phyloP scores from a whole-genome alignment of 1,140 invertebrate species.

The Laupala kohalensis region DNA sequence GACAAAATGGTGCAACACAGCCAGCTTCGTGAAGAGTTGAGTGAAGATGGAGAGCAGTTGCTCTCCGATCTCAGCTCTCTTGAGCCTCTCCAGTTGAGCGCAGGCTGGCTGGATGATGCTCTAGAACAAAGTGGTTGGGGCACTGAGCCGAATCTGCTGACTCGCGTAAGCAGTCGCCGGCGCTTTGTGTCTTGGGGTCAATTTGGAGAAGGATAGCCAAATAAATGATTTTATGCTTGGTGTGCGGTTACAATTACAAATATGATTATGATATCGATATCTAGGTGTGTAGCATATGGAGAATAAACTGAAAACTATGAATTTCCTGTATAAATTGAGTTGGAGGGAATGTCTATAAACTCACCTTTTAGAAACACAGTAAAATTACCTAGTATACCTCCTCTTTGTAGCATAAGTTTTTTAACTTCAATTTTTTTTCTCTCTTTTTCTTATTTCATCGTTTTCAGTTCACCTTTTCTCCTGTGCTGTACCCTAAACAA shows the following conservation, averaged over 20 bases:
- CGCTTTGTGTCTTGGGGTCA: not conserved
- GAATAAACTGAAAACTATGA: not conserved
- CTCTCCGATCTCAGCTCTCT: conserved; percentile 22
- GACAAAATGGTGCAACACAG: not conserved
- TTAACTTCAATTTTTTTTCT: no score
- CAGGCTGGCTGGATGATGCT: conserved; percentile 10
- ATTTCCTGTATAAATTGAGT: no score
- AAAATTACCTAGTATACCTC: no score
- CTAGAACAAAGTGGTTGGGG: not conserved
- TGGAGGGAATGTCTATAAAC: no score
- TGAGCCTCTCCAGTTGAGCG: conserved; percentile 21
- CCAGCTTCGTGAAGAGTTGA: conserved; percentile 23
- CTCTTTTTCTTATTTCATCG: no score
- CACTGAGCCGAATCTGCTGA: not conserved
- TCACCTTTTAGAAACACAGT: no score
- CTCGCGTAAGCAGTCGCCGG: not conserved
- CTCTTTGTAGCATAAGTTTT: no score
- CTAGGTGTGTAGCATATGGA: not conserved
- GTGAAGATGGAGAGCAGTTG: conserved; percentile 24
- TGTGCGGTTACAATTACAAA: not conserved
- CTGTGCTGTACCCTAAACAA: no score
- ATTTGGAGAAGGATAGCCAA: not conserved
- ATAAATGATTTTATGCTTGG: not conserved
- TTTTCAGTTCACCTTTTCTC: no score
- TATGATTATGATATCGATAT: not conserved